A percentile compares a stretch with the other conserved stretches of the same genome.
Evolutionary conservation across 2,797 vertebrate species (phyloP).

Genomic region (Ctenochaetus hawaiiensis): DNA sequence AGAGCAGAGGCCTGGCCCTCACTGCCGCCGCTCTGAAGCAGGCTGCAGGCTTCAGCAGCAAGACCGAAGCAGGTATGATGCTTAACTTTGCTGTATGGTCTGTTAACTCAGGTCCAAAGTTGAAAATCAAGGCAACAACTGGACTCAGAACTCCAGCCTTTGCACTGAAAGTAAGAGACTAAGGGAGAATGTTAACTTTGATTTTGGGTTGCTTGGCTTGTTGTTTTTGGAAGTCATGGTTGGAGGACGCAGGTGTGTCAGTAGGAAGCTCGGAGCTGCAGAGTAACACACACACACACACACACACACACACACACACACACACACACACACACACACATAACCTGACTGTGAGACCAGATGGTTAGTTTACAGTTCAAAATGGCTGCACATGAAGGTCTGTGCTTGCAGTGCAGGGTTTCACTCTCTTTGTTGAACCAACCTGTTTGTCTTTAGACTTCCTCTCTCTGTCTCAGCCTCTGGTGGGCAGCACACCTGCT

Average conservation of each 20-base stretch:
- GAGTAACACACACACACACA: constrained; percentile 33
- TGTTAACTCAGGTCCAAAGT: not conserved
- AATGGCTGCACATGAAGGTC: constrained; percentile 38
- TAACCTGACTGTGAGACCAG: constrained; percentile 58
- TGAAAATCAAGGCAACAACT: not conserved
- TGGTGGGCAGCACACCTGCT: constrained; percentile 21
- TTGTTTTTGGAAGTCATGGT: constrained; percentile 12
- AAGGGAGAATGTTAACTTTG: not conserved
- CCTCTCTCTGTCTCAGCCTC: constrained; percentile 11
- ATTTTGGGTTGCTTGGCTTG: not conserved
- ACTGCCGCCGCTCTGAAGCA: constrained; percentile 97
- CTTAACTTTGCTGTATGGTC: not conserved
- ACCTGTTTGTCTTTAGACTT: constrained; percentile 21
- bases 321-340: not conserved
- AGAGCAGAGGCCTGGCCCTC: constrained; percentile 92
- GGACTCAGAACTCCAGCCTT: not conserved
- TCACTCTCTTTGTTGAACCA: constrained; percentile 10
- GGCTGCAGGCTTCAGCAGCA: constrained; percentile 94
- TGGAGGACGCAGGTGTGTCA: constrained; percentile 16
- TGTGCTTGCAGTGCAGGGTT: constrained; percentile 13
- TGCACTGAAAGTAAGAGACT: not conserved
- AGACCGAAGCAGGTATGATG: constrained; percentile 90
- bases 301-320: not conserved
- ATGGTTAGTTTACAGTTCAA: constrained; percentile 54
- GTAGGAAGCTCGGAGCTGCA: constrained; percentile 18